Base-by-base conservation (phyloP, 1,140 invertebrate species). In the Pissodes strobi region DNA sequence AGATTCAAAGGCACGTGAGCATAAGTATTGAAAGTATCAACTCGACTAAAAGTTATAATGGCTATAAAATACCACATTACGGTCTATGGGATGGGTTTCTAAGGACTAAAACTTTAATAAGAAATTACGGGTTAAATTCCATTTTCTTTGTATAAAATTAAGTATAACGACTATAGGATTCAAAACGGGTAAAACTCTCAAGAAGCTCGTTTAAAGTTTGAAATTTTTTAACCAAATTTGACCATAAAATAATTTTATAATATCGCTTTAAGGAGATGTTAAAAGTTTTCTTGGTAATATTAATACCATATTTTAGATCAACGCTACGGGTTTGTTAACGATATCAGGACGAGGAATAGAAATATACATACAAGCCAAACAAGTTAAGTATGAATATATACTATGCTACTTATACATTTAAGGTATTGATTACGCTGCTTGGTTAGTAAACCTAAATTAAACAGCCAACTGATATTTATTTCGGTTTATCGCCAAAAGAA, bases 141-240 rank as follows among this genome's bases (percentile, higher is more conserved):
- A 63, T 63, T 63, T 63, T 53, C 60, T 17, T 27, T 46, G 21
- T 55, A 37, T 55, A 63, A 63, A 63, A 63, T 45, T 63, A 63
- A 15, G 38, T 55, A 38, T 63, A 63, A 63, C 51, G 60, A 55
- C 23, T 43, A 63, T 63, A n/a, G 38, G 21, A 45, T 30, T 52
- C 3, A 22, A 45, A 63, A 63, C 22, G 38, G 38, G 39, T 17
- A 49, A 38, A 59, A 60, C 15, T 25, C 27, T 49, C 43, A 9
- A 21, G 53, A 48, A 60, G 57, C 43, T 17, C 48, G 18, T 48
- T 60, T 55, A 63, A 63, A 63, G 38, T 63, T 63, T 56, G 17
- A 63, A 63, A 51, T 63, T 63, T 63, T 34, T 25, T 55, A 63
- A 63, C 37, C 21, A 63, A 63, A 63, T 63, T 63, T 63, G 23